Evolutionary conservation across 2,797 vertebrate species (phyloP).

Genomic region (Pangasius mekongensis): DNA sequence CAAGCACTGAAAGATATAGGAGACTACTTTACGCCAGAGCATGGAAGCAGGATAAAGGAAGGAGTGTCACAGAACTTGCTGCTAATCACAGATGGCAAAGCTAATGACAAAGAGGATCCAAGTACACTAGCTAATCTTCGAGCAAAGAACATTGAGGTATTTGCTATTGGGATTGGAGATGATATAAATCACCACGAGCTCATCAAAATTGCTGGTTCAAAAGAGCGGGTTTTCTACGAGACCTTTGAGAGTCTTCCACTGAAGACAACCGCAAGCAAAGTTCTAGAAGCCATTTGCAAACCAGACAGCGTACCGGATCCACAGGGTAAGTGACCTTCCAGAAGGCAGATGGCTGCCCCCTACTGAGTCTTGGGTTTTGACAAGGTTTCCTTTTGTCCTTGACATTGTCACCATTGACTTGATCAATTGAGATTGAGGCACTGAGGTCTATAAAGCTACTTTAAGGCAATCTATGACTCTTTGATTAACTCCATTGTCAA

Average conservation of each 20-base stretch:
- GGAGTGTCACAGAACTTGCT: constrained; percentile 77
- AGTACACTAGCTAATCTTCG: constrained; percentile 67
- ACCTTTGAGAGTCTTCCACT: constrained; percentile 68
- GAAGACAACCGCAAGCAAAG: constrained; percentile 62
- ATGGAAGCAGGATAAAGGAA: constrained; percentile 70
- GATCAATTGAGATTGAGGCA: neutral
- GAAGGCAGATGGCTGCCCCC: neutral
- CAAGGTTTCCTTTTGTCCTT: neutral
- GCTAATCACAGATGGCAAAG: constrained; percentile 81
- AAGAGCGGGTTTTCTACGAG: constrained; percentile 69
- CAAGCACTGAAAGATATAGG: constrained; percentile 68
- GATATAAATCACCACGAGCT: constrained; percentile 70
- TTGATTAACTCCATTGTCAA: neutral
- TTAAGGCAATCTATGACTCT: neutral
- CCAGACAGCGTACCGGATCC: fast-evolving
- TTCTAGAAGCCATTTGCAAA: constrained; percentile 70
- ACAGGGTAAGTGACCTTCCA: constrained; percentile 37
- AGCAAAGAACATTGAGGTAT: constrained; percentile 71
- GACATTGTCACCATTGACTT: neutral
- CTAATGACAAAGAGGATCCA: constrained; percentile 69
- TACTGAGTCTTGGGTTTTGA: neutral
- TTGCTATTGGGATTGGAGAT: constrained; percentile 76
- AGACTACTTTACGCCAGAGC: constrained; percentile 71
- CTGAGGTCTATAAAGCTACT: neutral
- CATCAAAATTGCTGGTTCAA: constrained; percentile 72